phyloP scores from a whole-genome alignment of 2,797 vertebrate species.

The Oryzias sinensis region DNA sequence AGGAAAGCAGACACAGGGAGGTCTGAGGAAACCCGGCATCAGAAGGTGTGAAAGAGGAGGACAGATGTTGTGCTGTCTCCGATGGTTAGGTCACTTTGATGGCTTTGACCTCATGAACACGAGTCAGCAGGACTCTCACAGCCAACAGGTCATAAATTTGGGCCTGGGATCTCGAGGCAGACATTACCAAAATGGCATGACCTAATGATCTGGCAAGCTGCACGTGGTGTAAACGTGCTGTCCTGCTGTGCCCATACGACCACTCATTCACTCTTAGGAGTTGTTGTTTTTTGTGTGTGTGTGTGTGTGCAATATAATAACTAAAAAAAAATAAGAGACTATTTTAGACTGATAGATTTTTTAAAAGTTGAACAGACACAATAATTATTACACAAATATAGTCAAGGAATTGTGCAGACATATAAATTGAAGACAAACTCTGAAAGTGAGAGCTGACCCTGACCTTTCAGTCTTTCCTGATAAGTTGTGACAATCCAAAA shows the following conservation, averaged over 20 bases:
- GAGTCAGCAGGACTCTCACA: constrained; percentile 69
- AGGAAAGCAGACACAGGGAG: constrained; percentile 58
- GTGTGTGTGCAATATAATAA: constrained; percentile 14
- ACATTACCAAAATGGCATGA: constrained; percentile 79
- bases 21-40: constrained; percentile 64
- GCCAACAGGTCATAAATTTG: constrained; percentile 79
- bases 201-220: constrained; percentile 73
- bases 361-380: too few species aligned
- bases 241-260: constrained; percentile 59
- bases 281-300: too few species aligned
- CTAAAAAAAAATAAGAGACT: too few species aligned
- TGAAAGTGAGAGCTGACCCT: constrained; percentile 49
- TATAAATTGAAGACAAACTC: constrained; percentile 31
- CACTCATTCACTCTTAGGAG: constrained; percentile 58
- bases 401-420: too few species aligned
- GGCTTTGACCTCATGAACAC: constrained; percentile 72
- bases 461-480: constrained; percentile 46
- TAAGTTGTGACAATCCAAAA: constrained; percentile 35
- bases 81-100: constrained; percentile 75
- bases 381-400: too few species aligned
- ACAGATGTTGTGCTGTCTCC: constrained; percentile 75
- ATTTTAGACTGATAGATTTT: too few species aligned
- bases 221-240: constrained; percentile 46
- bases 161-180: constrained; percentile 69
- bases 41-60: constrained; percentile 76